Base-by-base conservation (phyloP, 2,888 invertebrate genomes). In the Taphrorychus bicolor region DNA sequence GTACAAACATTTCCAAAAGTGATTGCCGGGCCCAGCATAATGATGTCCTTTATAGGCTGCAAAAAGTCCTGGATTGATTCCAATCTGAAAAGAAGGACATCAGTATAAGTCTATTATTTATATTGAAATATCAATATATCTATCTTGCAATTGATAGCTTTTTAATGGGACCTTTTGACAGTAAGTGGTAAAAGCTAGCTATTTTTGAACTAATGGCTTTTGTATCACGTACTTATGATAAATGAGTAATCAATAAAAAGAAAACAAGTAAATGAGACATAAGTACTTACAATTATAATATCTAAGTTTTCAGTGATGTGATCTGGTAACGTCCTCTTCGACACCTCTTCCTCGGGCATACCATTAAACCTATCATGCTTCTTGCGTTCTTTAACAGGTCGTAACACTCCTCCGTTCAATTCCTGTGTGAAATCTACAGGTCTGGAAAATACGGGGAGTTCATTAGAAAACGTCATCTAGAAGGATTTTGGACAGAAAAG, bases 21-120 rank as follows among this genome's bases (percentile, higher is more conserved):
- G 98, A 85, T 98, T 98, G 51, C 98, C 98, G 51, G 97, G 97
- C 58, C 98, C 98, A 59, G 98, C 97, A 86, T 98, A 98, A 84
- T 98, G 97, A 84, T 98, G 98, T 2, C 97, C 97, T 83, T 97
- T 96, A 85, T 95, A 97, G 72, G 98, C 98, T 73, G 98, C 97
- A 85, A 95, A 96, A 77, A 97, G 85, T 1, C 98, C 97, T 9
- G 98, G 98, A 86, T 98, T 98, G 77, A 98, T 97, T 74, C 98
- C 98, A 85, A 98, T 94, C 97, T 98, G 85, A 64, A 82, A 65
- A 2, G 42, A 19, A n/a, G 2, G 1, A 40, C n/a, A n/a, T 2
- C 40, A 1, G n/a, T 9, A 9, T 40, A n/a, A n/a, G 40, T 40
- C n/a, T n/a, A n/a, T n/a, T n/a, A n/a, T n/a, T n/a, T n/a, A n/a